Evolutionary conservation across 1,140 invertebrate genomes (phyloP).

Genomic region (Atta cephalotes): DNA sequence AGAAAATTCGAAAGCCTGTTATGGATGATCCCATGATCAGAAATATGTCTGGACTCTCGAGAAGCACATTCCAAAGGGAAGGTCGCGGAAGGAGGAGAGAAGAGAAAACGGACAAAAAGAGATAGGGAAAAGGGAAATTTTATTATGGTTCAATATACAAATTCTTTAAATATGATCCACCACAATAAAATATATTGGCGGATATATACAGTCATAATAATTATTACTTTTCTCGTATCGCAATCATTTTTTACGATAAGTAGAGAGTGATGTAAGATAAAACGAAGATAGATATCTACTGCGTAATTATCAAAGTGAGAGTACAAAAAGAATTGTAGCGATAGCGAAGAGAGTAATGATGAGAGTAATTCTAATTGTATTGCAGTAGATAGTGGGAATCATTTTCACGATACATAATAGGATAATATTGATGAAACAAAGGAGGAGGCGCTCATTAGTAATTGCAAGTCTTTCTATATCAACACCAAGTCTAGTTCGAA

Average conservation of each 20-base stretch:
- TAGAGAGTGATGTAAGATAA: not conserved
- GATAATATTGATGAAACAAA: conserved; percentile 17
- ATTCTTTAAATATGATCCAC: not conserved
- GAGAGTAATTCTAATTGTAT: conserved; percentile 37
- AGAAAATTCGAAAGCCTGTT: conserved; percentile 50
- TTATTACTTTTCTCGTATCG: not conserved
- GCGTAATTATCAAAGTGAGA: conserved; percentile 7
- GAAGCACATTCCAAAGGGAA: conserved; percentile 71
- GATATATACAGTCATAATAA: not conserved
- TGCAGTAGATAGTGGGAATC: not conserved
- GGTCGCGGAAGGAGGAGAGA: conserved; percentile 20
- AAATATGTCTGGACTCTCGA: conserved; percentile 62
- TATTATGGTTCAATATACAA: not conserved
- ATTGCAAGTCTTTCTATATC: not conserved
- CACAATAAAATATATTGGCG: not conserved
- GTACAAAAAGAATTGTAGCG: not conserved
- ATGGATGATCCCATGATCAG: conserved; percentile 33
- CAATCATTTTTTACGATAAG: conserved; percentile 21
- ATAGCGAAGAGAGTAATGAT: conserved; percentile 15
- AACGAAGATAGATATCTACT: not conserved
- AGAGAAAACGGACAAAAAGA: not conserved
- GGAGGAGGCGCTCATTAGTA: not conserved
- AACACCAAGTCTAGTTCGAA: not conserved
- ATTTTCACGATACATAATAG: conserved; percentile 55
- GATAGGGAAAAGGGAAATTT: conserved; percentile 13